Conservation (phyloP, 2,797 vertebrate genomes). For the Chloroceryle amazona region DNA sequence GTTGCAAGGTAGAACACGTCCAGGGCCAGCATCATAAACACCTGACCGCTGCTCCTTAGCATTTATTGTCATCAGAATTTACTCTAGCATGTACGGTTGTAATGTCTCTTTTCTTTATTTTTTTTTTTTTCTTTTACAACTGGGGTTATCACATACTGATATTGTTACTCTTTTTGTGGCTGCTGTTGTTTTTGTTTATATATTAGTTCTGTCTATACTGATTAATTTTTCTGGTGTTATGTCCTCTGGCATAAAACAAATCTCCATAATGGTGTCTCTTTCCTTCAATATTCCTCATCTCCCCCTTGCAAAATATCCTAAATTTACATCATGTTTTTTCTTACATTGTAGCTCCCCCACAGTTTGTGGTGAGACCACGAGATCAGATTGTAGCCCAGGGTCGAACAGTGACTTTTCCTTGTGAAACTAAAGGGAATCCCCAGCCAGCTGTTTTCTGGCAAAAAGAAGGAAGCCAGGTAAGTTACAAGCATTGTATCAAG, state of each 20-base stretch:
- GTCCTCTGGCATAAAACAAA: conserved; percentile 30
- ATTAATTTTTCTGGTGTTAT: conserved; percentile 48
- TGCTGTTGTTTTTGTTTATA: conserved; percentile 39
- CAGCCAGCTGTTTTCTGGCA: conserved; percentile 99
- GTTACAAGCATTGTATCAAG: background rate
- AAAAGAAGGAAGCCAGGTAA: conserved; percentile 98
- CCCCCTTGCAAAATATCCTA: background rate
- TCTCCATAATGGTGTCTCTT: conserved; percentile 4
- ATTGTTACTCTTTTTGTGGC: conserved; percentile 24
- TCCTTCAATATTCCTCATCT: conserved; percentile 25
- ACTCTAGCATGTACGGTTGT: conserved; percentile 12
- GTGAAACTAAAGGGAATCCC: conserved; percentile 98
- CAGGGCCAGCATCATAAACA: background rate
- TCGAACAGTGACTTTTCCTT: conserved; percentile 94
- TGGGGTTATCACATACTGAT: conserved; percentile 9
- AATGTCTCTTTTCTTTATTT: background rate
- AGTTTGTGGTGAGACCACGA: conserved; percentile 97
- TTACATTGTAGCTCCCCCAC: conserved; percentile 91
- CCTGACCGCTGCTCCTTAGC: background rate
- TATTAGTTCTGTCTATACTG: conserved; percentile 61
- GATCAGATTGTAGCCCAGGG: conserved; percentile 98
- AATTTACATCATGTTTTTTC: conserved; percentile 58
- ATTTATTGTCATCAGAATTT: conserved; percentile 3
- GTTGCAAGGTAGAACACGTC: background rate
- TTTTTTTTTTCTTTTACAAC: background rate